Evolutionary conservation across 2,888 invertebrate genomes (phyloP).

Genomic region (Blomia tropicalis): DNA sequence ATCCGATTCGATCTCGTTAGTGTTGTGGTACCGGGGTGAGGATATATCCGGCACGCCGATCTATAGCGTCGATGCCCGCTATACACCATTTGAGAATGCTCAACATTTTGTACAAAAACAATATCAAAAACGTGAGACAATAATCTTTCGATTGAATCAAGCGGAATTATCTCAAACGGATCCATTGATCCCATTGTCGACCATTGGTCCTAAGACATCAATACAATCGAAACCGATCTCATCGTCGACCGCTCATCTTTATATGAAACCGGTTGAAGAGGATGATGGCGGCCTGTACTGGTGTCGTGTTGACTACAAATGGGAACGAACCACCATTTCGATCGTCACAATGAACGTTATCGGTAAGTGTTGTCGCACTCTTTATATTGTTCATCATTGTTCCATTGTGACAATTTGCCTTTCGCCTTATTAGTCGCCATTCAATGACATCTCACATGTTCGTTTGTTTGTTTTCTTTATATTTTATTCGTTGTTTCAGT

Average conservation of each 20-base stretch:
- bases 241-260: constrained; percentile 4
- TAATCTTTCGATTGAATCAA: neutral
- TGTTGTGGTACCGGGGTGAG: constrained; percentile 25
- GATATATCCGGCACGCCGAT: constrained; percentile 25
- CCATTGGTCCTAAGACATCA: neutral
- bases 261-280: constrained; percentile 10
- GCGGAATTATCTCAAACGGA: neutral
- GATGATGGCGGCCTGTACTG: constrained; percentile 27
- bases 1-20: constrained; percentile 24
- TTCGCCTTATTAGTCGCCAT: neutral
- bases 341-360: constrained; percentile 26
- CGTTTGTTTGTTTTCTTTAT: neutral
- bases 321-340: constrained; percentile 28
- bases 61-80: constrained; percentile 23
- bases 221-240: neutral
- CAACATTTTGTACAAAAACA: constrained; percentile 17
- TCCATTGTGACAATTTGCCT: neutral
- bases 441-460: neutral
- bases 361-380: constrained; percentile 19
- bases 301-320: constrained; percentile 27
- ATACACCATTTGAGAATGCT: constrained; percentile 19
- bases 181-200: neutral
- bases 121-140: neutral
- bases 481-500: neutral
- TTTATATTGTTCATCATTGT: neutral